phyloP scores from a whole-genome alignment of 2,113 vertebrate genomes.

The Sinocyclocheilus rhinocerous region DNA sequence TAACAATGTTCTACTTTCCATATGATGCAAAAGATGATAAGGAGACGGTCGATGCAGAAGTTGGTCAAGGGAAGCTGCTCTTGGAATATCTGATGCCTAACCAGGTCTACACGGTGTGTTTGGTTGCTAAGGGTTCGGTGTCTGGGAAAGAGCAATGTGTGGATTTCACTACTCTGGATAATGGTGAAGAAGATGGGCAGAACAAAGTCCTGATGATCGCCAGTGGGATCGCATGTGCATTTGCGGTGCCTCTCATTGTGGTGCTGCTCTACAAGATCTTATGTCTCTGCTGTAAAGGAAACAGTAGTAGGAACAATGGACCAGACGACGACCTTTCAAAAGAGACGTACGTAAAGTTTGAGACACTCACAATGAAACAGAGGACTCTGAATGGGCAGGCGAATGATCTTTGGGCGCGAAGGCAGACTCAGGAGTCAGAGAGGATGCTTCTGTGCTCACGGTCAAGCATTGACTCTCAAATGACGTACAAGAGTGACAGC shows the following conservation, averaged over 20 bases:
- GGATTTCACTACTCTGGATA: conserved; percentile 82
- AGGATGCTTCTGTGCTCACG: conserved; percentile 87
- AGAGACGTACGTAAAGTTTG: conserved; percentile 95
- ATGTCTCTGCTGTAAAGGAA: conserved; percentile 76
- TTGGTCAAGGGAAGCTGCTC: conserved; percentile 82
- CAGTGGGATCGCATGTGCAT: conserved; percentile 78
- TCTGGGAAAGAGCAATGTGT: conserved; percentile 86
- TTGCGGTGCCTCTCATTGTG: conserved; percentile 82
- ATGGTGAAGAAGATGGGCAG: conserved; percentile 63
- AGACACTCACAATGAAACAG: conserved; percentile 87
- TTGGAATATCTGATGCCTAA: conserved; percentile 84
- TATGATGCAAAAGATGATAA: conserved; percentile 84
- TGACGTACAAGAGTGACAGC: conserved; percentile 85
- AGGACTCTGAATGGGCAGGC: conserved; percentile 70
- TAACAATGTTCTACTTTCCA: conserved; percentile 88
- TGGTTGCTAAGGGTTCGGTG: conserved; percentile 79
- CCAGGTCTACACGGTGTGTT: conserved; percentile 87
- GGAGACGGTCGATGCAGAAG: conserved; percentile 78
- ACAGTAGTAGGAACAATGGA: conserved; percentile 57
- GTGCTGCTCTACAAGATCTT: conserved; percentile 90
- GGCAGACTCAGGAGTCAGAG: conserved; percentile 85
- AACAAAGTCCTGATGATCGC: conserved; percentile 75
- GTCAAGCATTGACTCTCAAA: conserved; percentile 88
- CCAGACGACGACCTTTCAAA: conserved; percentile 84
- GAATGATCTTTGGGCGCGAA: conserved; percentile 85